Base-by-base conservation (phyloP, 2,113 vertebrate genomes). In the Calidris pugnax region DNA sequence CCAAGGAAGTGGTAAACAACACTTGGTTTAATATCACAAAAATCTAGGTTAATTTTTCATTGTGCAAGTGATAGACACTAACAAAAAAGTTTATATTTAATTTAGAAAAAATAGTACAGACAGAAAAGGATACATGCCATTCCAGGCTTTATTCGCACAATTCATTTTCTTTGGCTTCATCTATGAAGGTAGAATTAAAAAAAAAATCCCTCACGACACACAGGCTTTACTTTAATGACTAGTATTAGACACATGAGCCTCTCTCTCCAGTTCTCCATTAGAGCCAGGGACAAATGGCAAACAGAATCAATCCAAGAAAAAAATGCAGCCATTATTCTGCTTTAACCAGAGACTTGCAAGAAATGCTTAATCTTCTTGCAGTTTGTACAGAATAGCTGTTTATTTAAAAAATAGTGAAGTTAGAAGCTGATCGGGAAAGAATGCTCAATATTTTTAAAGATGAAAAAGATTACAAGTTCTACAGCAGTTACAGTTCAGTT, bases 281-380 rank as follows among this genome's bases (percentile, higher is more conserved):
- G 30, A 85, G 63, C 85, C 71, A 93, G n/a, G 27, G 67, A 94
- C 67, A 96, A 95, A 94, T 35, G 23, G 80, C 87, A 85, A 97
- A 89, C 30, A 71, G 75, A 92, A 88, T 47, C 37, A 23, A 90
- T 59, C 21, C 77, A 97, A 72, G 85, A n/a, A 94, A 95, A 95
- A 94, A 59, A 89, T 2, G 8, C 50, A 94, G 90, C 39, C n/a
- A 63, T 94, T 74, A 47, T 69, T 95, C 51, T 86, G 78, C 66
- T 83, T 62, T 87, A 79, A 89, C 66, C 32, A 32, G 24, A 48
- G 75, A 48, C 67, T 71, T 92, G 7, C 39, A 66, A 66, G 41
- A 91, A 84, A 87, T 30, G 8, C 32, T 12, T 81, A 16, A 73
- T 81, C 78, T 67, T 85, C 62, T 81, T 57, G 26, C n/a, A 74